Percentiles rank a stretch among this genome's conserved stretches.
These are phyloP conservation scores for Malurus alboscapulatus DNA, from an alignment of 2,113 vertebrate species.

Conservation along the genomic window DNA sequence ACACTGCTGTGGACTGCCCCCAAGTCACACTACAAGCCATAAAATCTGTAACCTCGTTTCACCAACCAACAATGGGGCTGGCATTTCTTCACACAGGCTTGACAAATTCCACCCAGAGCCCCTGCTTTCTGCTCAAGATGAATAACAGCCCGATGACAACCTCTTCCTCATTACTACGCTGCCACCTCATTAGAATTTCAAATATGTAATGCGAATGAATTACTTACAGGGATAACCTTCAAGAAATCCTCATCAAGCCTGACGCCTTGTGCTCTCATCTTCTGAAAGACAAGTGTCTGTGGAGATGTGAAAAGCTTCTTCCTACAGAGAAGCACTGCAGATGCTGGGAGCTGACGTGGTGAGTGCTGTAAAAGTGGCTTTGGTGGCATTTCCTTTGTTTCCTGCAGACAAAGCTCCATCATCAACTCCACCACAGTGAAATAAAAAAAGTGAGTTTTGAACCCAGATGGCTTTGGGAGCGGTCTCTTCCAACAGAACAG, in stretches of 20 bases:
- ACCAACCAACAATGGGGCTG: background rate
- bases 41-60: background rate
- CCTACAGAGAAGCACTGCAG: constrained; percentile 18
- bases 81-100: background rate
- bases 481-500: constrained; percentile 36
- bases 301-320: constrained; percentile 49
- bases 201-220: background rate
- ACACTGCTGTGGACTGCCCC: background rate
- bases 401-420: constrained; percentile 61
- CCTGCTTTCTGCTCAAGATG: background rate
- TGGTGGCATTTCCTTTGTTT: constrained; percentile 17
- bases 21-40: background rate
- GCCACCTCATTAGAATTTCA: constrained; percentile 4
- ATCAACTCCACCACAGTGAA: constrained; percentile 58
- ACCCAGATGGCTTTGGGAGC: background rate
- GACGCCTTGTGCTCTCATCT: constrained; percentile 33
- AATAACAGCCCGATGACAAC: background rate
- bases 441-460: constrained; percentile 12
- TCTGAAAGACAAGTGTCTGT: background rate
- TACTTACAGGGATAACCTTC: constrained; percentile 58
- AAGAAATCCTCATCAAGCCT: constrained; percentile 36
- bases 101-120: background rate
- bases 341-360: background rate
- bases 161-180: background rate
- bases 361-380: constrained; percentile 2